phyloP scores from a whole-genome alignment of 2,888 invertebrate genomes.

The Prosopocoilus inquinatus region DNA sequence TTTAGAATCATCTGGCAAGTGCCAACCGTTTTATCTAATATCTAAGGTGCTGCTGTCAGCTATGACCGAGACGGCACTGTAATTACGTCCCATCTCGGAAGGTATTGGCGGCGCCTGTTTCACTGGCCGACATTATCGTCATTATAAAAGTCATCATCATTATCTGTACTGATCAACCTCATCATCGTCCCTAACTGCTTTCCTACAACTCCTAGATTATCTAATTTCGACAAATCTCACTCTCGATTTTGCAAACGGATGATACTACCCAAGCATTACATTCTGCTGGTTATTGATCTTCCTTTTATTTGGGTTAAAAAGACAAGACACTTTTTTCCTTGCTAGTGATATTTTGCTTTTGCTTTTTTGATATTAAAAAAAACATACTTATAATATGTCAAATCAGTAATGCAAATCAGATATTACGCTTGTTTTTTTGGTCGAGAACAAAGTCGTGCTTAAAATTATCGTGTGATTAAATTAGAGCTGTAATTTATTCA shows the following conservation, averaged over 20 bases:
- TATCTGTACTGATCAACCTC: conserved; percentile 46
- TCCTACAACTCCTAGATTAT: conserved; percentile 3
- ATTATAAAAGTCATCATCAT: conserved; percentile 52
- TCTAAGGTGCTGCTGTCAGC: conserved; percentile 40
- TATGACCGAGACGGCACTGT: conserved; percentile 42
- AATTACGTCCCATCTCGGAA: conserved; percentile 46
- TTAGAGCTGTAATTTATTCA: too few relatives aligned
- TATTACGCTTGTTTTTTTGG: too few relatives aligned
- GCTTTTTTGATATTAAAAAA: too few relatives aligned
- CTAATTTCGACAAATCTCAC: background rate
- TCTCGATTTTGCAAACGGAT: background rate
- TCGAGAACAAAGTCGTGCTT: too few relatives aligned
- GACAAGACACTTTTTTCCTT: too few relatives aligned
- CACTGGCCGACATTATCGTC: conserved; percentile 46
- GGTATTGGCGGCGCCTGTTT: conserved; percentile 49
- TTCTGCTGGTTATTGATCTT: too few relatives aligned
- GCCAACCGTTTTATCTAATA: conserved; percentile 39
- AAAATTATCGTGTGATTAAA: too few relatives aligned
- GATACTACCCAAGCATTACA: too few relatives aligned
- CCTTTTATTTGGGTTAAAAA: too few relatives aligned
- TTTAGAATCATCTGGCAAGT: conserved; percentile 14
- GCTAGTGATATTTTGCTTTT: too few relatives aligned
- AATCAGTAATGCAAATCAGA: too few relatives aligned
- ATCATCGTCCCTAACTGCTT: conserved; percentile 32
- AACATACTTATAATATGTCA: too few relatives aligned